Base-by-base conservation (phyloP, 2,888 invertebrate genomes). In the Microctonus brassicae region DNA sequence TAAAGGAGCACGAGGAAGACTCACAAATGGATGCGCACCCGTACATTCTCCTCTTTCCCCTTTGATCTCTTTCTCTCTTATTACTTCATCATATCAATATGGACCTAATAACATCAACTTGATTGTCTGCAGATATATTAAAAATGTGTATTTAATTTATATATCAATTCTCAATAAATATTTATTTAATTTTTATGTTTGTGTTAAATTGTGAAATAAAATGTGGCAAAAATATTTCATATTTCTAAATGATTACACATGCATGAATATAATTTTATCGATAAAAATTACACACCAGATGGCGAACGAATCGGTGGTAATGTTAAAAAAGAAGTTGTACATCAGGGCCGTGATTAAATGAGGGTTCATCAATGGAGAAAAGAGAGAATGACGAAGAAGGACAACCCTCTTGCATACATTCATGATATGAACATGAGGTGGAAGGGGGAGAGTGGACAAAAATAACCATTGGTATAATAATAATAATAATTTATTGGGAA, bases 241-340 rank as follows among this genome's bases (percentile, higher is more conserved):
- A 17, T 52, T 42, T 33, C 52, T 33, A 26, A 26, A 66, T 42
- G 24, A 13, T 34, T 65, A 64, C 36, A 65, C 47, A 47, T 58
- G 10, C 13, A 24, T 24, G 22, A 65, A 57, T 64, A 72, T 69
- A 80, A 80, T 82, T 82, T 83, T 79, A 81, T 83, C 79, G 80
- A 78, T 82, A 79, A 82, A 83, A 81, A 82, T 85, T 80, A 78
- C 78, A 82, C 86, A 79, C 82, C 80, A 85, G 86, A 84, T 85
- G 86, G 86, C 85, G 79, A 80, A 69, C 74, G 76, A 76, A 73
- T 76, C 77, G 78, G 77, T 80, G 77, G 76, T 76, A 78, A 76
- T 77, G 79, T 80, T 79, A 79, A 79, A 80, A 74, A 74, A 70
- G 72, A 82, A 79, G 73, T 80, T 80, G 76, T 74, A 74, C 70